Evolutionary conservation across 1,140 invertebrate genomes (phyloP).

Genomic region (Archegozetes longisetosus): DNA sequence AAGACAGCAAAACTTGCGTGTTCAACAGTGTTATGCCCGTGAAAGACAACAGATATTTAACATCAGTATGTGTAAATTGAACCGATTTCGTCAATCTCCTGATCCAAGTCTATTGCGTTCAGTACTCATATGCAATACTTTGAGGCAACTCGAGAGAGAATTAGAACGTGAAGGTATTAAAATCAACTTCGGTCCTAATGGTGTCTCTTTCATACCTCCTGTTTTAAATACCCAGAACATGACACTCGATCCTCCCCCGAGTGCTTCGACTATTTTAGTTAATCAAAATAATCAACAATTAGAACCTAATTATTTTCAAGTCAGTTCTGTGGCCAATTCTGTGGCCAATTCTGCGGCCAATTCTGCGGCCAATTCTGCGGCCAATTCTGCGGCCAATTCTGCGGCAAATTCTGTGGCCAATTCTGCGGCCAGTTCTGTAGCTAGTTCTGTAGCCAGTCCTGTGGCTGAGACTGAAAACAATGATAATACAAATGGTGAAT

Average conservation of each 20-base stretch:
- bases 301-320: neutral
- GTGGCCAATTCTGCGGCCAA: neutral
- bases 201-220: conserved; percentile 16
- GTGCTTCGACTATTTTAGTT: conserved; percentile 8
- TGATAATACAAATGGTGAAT: conserved; percentile 10
- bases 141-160: conserved; percentile 74
- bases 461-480: neutral
- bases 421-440: neutral
- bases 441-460: neutral
- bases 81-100: conserved; percentile 63
- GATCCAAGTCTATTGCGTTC: conserved; percentile 78
- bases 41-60: conserved; percentile 73
- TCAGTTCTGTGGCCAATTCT: neutral
- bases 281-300: neutral
- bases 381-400: neutral
- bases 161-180: conserved; percentile 57
- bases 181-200: conserved; percentile 21
- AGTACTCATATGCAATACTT: conserved; percentile 82
- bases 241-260: conserved; percentile 23
- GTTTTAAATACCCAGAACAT: conserved; percentile 18
- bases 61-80: conserved; percentile 79
- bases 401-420: neutral
- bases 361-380: neutral
- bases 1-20: neutral
- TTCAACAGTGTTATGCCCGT: conserved; percentile 25